Evolutionary conservation across 2,888 invertebrate genomes (phyloP).

Genomic region (Apocheima hispidaria): DNA sequence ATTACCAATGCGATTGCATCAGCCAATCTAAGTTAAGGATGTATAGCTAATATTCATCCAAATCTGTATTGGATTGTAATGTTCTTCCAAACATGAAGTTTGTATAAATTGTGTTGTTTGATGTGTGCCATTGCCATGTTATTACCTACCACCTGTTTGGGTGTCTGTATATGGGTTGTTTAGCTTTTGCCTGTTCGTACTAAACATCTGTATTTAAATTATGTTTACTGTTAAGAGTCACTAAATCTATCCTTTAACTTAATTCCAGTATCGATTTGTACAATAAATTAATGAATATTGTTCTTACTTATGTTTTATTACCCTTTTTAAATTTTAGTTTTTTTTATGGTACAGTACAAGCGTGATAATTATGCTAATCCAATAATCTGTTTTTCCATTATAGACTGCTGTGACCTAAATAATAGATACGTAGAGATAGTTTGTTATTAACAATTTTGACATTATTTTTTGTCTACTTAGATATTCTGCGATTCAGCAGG

Average conservation of each 20-base stretch:
- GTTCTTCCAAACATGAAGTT: slow-evolving; percentile 23
- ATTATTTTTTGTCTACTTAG: too few species aligned
- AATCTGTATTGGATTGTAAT: slow-evolving; percentile 4
- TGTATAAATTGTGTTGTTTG: slow-evolving; percentile 26
- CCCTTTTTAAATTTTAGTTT: slow-evolving; percentile 18
- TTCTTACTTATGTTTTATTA: slow-evolving; percentile 58
- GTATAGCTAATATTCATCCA: not conserved
- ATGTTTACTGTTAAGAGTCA: slow-evolving; percentile 69
- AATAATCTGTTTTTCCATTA: too few species aligned
- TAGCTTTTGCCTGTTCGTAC: slow-evolving; percentile 67
- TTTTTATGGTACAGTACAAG: too few species aligned
- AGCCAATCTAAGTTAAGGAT: not conserved
- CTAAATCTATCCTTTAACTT: slow-evolving; percentile 76
- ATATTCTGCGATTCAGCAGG: too few species aligned
- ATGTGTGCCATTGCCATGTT: slow-evolving; percentile 37
- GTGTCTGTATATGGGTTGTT: slow-evolving; percentile 79
- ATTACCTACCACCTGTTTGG: slow-evolving; percentile 62
- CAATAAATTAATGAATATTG: slow-evolving; percentile 78
- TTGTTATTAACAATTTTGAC: too few species aligned
- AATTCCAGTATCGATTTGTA: slow-evolving; percentile 83
- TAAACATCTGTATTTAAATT: slow-evolving; percentile 67
- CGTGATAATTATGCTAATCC: too few species aligned
- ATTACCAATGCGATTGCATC: not conserved
- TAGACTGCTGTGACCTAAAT: too few species aligned
- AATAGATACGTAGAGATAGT: too few species aligned